Conservation (phyloP, 1,140 invertebrate genomes). For the Cheumatopsyche charites region DNA sequence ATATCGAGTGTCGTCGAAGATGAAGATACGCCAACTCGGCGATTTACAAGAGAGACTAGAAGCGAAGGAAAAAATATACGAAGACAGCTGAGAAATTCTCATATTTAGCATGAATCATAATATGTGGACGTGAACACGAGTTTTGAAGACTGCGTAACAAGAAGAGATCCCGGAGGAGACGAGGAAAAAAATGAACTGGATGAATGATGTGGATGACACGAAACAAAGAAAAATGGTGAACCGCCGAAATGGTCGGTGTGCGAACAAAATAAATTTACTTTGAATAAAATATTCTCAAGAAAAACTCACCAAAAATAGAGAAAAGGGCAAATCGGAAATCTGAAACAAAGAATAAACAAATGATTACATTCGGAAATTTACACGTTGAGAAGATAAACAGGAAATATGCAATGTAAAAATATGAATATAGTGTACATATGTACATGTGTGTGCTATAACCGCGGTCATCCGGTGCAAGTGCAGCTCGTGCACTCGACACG, state of each 20-base stretch:
- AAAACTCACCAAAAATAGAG: not conserved
- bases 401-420: conserved; percentile 13
- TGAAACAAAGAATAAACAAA: conserved; percentile 1
- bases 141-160: not conserved
- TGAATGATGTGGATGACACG: conserved; percentile 19
- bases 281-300: not conserved
- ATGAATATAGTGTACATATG: conserved; percentile 10
- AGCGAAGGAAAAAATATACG: too few relatives aligned
- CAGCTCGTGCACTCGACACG: conserved; percentile 14
- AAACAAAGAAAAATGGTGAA: conserved; percentile 22
- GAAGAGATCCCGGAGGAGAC: not conserved
- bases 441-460: conserved; percentile 7
- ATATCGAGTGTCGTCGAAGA: too few relatives aligned
- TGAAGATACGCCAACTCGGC: too few relatives aligned
- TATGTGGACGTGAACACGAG: not conserved
- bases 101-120: conserved; percentile 5
- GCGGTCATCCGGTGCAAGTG: conserved; percentile 27
- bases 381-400: conserved; percentile 12
- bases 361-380: not conserved
- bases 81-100: not conserved
- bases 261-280: not conserved
- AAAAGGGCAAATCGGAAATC: not conserved
- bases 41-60: too few relatives aligned
- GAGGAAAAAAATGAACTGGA: not conserved
- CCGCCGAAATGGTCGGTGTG: not conserved